Evolutionary conservation across 92 coral and sea anemone genomes (phyloP).

Genomic region (Pocillopora grandis): DNA sequence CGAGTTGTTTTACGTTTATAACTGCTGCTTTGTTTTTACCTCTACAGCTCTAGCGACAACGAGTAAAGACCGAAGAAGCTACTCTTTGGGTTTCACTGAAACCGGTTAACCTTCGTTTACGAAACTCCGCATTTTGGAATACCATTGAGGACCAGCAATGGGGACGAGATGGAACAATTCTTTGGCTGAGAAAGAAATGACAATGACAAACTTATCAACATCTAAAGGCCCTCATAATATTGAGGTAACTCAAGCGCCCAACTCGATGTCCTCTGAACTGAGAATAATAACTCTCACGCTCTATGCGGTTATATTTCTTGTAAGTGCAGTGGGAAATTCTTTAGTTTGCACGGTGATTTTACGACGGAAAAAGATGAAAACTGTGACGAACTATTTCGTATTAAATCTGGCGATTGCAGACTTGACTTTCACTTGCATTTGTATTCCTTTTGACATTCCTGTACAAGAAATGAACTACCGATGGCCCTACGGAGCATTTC

Average conservation of each 20-base stretch:
- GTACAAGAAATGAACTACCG: constrained; percentile 65
- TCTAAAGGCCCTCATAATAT: neutral
- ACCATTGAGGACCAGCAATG: neutral
- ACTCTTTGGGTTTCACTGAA: no score
- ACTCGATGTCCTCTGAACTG: constrained; percentile 20
- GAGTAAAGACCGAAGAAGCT: no score
- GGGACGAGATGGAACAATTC: neutral
- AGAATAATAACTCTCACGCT: constrained; percentile 50
- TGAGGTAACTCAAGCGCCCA: neutral
- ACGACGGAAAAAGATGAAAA: constrained; percentile 74
- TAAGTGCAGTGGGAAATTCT: constrained; percentile 75
- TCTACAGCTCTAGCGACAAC: no score
- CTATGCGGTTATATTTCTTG: constrained; percentile 64
- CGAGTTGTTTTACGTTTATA: no score
- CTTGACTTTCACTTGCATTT: constrained; percentile 68
- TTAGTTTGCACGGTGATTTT: constrained; percentile 67
- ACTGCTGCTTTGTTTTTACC: no score
- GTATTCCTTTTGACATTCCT: constrained; percentile 79
- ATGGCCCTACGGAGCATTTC: constrained; percentile 74
- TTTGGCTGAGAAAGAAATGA: neutral
- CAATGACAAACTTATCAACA: neutral
- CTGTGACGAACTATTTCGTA: constrained; percentile 83
- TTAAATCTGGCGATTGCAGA: constrained; percentile 81
- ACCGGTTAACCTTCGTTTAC: no score
- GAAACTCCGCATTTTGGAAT: no score